Evolutionary conservation across 2,888 invertebrate genomes (phyloP).

Genomic region (Hypomecis punctinalis): DNA sequence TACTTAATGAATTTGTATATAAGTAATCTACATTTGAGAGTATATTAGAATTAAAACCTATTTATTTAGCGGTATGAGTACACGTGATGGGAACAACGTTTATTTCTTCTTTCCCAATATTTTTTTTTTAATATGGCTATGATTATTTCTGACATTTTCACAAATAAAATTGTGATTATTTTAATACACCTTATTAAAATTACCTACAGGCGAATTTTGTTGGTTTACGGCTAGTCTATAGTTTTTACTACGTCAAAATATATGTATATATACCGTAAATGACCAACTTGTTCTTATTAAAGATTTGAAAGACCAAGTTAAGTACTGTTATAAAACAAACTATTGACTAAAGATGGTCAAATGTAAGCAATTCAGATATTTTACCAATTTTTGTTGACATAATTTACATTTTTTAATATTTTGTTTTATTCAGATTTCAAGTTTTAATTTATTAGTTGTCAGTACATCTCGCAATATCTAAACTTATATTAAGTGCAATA

Average conservation of each 20-base stretch:
- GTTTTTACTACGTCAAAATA: constrained; percentile 2
- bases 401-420: neutral
- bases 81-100: constrained; percentile 79
- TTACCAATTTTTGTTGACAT: too few relatives aligned
- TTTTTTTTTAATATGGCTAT: neutral
- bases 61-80: constrained; percentile 66
- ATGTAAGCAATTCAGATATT: too few relatives aligned
- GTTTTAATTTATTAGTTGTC: neutral
- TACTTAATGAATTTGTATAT: constrained; percentile 73
- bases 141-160: neutral
- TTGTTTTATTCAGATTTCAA: neutral
- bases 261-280: neutral
- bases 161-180: neutral
- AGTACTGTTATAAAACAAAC: neutral
- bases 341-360: neutral
- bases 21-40: constrained; percentile 64
- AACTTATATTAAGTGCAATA: constrained; percentile 10
- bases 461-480: constrained; percentile 4
- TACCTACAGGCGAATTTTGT: too few relatives aligned
- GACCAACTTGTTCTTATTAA: constrained; percentile 16
- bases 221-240: too few relatives aligned
- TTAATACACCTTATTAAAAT: too few relatives aligned
- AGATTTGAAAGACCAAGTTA: constrained; percentile 10
- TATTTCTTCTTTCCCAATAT: constrained; percentile 49
- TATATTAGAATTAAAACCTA: constrained; percentile 58